Percentiles rank a stretch among this genome's conserved stretches.
These are phyloP conservation scores for Palythoa grandis DNA, from an alignment of 92 coral and sea anemone species.

Conservation along the genomic window DNA sequence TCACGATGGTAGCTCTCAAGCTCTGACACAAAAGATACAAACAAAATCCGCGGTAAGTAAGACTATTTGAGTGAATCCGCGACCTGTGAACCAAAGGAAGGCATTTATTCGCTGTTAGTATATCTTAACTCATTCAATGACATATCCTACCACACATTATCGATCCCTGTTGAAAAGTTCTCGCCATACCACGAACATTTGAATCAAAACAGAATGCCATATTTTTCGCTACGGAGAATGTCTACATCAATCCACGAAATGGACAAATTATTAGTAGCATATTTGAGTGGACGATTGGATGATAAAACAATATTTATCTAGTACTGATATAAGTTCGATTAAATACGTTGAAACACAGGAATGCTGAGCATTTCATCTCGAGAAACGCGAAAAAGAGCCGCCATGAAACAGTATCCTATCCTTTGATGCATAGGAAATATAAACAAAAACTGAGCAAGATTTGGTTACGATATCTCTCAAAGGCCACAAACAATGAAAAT, in stretches of 20 bases:
- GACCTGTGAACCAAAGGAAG: conserved; percentile 29
- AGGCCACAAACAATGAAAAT: background rate
- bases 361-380: conserved; percentile 26
- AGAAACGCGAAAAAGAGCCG: conserved; percentile 13
- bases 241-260: background rate
- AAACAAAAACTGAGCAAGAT: conserved; percentile 1
- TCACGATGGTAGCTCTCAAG: conserved; percentile 27
- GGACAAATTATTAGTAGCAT: background rate
- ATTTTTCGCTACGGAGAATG: conserved; percentile 4
- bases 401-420: conserved; percentile 30
- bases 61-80: conserved; percentile 6
- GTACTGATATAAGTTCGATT: background rate
- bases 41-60: conserved; percentile 24
- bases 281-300: background rate
- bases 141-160: conserved; percentile 24
- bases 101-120: conserved; percentile 2
- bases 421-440: background rate
- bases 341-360: conserved; percentile 8
- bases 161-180: conserved; percentile 32
- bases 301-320: conserved; percentile 14
- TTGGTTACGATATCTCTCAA: background rate
- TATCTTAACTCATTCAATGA: background rate
- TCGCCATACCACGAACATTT: conserved; percentile 9
- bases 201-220: conserved; percentile 38
- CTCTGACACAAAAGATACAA: conserved; percentile 38